Evolutionary conservation across 2,113 vertebrate genomes (phyloP), one percentile per base, ranked within the genome.

Genomic region (Amphiprion ocellaris): DNA sequence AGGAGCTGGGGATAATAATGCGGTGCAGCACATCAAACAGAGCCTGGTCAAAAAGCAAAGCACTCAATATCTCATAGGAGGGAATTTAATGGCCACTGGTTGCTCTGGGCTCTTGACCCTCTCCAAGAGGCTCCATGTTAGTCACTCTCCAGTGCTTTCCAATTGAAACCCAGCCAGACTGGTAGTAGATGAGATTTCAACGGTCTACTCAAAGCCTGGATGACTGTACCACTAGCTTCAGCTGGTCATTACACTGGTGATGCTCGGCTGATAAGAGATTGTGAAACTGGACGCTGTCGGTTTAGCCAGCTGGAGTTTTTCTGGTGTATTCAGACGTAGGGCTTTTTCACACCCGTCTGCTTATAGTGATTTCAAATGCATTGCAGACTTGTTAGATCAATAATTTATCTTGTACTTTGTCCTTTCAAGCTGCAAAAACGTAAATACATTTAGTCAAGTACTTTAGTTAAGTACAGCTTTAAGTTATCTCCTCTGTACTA

Each of bases 81-180:
- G 87, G 90, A 93, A 89, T 94, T 94, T 94, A 94, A 93, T 93
- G 92, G 92, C 88, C 86, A 84, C 85, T 89, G 85, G 82, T 90
- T 90, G 89, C 92, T 90, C 90, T 74, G 79, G 89, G 90, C 90
- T 89, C 91, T 94, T 93, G 90, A 94, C 92, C 92, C 92, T 89
- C 87, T 93, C 87, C 83, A 77, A 87, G 89, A 92, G 91, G 78
- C 83, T 87, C 77, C 86, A 83, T 83, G 90, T 91, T 93, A 92
- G 92, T 94, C 91, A 94, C 93, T 93, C 92, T 93, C 83, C 89
- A 92, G 82, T 61, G 81, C 88, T 88, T 90, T 88, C 87, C 91
- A 92, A 92, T 92, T 92, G 92, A 94, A 91, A 90, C 81, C 7
- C 85, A 88, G 89, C 87, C 90, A 92, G 88, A 92, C 87, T 86